Percentiles rank a stretch among this genome's conserved stretches.
Evolutionary conservation across 1,140 invertebrate species (phyloP).

Genomic region (Nylanderia fulva): DNA sequence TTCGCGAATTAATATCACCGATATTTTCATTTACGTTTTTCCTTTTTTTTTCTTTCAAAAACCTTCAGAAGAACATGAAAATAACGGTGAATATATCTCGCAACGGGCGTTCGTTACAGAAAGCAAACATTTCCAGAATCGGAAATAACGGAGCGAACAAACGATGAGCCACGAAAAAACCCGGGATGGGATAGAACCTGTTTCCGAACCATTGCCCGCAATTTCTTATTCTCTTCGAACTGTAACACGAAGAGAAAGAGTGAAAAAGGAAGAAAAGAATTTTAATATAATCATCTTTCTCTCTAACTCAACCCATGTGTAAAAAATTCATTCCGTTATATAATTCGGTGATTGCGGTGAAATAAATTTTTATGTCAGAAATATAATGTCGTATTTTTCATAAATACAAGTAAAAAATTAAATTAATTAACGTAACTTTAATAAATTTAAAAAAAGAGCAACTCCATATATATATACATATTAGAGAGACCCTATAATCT

Average conservation of each 20-base stretch:
- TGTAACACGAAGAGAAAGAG: neutral
- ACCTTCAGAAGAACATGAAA: neutral
- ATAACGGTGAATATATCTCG: constrained; percentile 15
- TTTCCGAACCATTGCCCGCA: constrained; percentile 68
- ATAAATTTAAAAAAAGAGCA: neutral
- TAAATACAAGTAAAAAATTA: neutral
- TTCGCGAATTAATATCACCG: constrained; percentile 27
- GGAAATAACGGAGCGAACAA: constrained; percentile 56
- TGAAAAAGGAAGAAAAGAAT: neutral
- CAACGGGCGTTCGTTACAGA: constrained; percentile 45
- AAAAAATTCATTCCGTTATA: too few species aligned
- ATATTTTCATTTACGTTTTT: constrained; percentile 51
- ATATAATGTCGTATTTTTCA: neutral
- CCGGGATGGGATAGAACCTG: constrained; percentile 12
- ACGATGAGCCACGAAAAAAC: constrained; percentile 59
- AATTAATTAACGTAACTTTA: neutral
- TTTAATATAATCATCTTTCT: constrained; percentile 44
- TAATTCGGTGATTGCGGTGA: too few species aligned
- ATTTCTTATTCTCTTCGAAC: constrained; percentile 67
- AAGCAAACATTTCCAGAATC: constrained; percentile 50
- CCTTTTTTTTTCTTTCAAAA: neutral
- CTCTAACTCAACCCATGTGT: neutral
- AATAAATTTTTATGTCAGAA: too few species aligned
- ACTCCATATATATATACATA: neutral
- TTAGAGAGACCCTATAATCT: too few species aligned